Evolutionary conservation across 2,113 vertebrate genomes (phyloP).

Genomic region (Chaetorhynchus papuensis): DNA sequence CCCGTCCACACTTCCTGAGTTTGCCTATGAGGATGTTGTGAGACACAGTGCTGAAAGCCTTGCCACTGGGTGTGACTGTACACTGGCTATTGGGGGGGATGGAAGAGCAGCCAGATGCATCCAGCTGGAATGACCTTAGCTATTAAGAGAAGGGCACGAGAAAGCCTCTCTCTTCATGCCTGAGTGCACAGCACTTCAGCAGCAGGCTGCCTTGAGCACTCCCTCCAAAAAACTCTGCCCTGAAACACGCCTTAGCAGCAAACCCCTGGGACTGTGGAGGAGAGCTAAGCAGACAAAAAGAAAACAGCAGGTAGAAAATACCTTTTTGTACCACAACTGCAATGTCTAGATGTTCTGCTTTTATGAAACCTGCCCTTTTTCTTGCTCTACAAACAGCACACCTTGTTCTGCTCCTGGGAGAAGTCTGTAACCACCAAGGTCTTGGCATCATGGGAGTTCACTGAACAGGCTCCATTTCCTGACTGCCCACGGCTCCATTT

Average conservation of each 20-base stretch:
- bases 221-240: not conserved
- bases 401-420: not conserved
- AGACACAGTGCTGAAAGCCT: not conserved
- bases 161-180: not conserved
- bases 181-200: rapidly evolving
- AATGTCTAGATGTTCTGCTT: not conserved
- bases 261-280: not conserved
- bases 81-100: not conserved
- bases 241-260: not conserved
- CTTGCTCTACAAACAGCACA: not conserved
- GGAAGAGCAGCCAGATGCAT: not conserved
- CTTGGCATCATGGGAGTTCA: not conserved
- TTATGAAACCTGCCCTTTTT: not conserved
- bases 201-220: not conserved
- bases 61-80: not conserved
- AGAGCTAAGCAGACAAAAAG: not conserved
- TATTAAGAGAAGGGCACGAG: not conserved
- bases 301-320: not conserved
- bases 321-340: not conserved
- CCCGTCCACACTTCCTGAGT: not conserved
- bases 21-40: rapidly evolving
- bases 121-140: not conserved
- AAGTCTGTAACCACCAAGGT: not conserved
- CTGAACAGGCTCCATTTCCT: not conserved
- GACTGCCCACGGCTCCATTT: not conserved